Evolutionary conservation across 1,140 invertebrate species (phyloP).

Genomic region (Tetraneura akinire): DNA sequence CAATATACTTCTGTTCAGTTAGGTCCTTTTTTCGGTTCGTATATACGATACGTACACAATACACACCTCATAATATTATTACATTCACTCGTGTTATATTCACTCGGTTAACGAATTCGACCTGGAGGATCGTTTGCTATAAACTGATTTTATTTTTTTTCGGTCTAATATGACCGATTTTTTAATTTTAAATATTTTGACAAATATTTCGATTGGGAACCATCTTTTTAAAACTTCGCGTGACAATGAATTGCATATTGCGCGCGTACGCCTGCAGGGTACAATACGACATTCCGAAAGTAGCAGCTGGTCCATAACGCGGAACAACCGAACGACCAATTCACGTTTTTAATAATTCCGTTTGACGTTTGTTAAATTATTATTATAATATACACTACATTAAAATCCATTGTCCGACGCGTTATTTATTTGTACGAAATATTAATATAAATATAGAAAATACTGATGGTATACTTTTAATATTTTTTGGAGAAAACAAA

Average conservation of each 20-base stretch:
- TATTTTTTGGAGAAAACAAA: background rate
- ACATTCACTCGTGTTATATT: too few relatives aligned
- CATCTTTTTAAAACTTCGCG: background rate
- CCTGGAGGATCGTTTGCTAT: too few relatives aligned
- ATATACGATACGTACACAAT: background rate
- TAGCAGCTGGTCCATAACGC: constrained; percentile 19
- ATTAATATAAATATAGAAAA: too few relatives aligned
- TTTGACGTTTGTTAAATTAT: background rate
- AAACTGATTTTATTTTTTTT: too few relatives aligned
- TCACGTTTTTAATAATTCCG: background rate
- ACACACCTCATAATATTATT: background rate
- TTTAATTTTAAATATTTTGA: too few relatives aligned
- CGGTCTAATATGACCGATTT: too few relatives aligned
- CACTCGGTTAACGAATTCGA: too few relatives aligned
- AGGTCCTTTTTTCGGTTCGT: background rate
- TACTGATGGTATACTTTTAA: background rate
- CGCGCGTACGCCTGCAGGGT: background rate
- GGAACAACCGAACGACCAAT: background rate
- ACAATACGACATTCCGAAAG: background rate
- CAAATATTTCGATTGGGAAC: constrained; percentile 6
- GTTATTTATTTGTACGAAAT: too few relatives aligned
- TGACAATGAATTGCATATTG: background rate
- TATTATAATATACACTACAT: too few relatives aligned
- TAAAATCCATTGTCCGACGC: too few relatives aligned
- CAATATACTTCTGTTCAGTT: background rate